Evolutionary conservation across 2,797 vertebrate genomes (phyloP).

Genomic region (Choloepus didactylus): DNA sequence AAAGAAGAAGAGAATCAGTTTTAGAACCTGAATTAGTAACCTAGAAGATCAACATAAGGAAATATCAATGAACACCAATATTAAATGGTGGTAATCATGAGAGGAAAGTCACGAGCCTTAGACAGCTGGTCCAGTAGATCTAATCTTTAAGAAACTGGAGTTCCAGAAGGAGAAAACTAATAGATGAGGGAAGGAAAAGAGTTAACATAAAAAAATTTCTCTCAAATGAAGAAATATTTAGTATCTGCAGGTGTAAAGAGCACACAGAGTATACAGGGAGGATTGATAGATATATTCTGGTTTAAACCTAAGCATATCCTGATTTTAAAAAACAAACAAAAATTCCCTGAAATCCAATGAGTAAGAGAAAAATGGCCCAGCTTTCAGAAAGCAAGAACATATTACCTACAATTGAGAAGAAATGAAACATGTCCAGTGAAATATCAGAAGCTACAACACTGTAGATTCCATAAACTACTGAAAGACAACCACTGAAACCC

Average conservation of each 20-base stretch:
- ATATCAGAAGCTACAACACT: neutral
- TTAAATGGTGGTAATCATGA: neutral
- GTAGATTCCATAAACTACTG: neutral
- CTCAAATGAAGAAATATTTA: neutral
- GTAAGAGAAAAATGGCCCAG: neutral
- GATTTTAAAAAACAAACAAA: no score
- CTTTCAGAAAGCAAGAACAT: neutral
- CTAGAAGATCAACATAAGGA: neutral
- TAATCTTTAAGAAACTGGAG: neutral
- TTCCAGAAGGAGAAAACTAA: neutral
- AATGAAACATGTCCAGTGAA: neutral
- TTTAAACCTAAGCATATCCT: no score
- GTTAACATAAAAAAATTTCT: neutral
- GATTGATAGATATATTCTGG: neutral
- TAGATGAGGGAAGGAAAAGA: neutral
- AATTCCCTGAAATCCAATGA: neutral
- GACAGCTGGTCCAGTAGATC: neutral
- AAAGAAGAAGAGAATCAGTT: neutral
- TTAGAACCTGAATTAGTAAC: neutral
- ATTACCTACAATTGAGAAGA: neutral
- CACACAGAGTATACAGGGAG: neutral
- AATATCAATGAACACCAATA: neutral
- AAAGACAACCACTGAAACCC: neutral
- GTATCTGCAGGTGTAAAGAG: neutral
- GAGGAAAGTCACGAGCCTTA: neutral